These are phyloP conservation scores for Tragelaphus imberbis DNA, from an alignment of 2,113 vertebrate species.

Conservation along the genomic window DNA sequence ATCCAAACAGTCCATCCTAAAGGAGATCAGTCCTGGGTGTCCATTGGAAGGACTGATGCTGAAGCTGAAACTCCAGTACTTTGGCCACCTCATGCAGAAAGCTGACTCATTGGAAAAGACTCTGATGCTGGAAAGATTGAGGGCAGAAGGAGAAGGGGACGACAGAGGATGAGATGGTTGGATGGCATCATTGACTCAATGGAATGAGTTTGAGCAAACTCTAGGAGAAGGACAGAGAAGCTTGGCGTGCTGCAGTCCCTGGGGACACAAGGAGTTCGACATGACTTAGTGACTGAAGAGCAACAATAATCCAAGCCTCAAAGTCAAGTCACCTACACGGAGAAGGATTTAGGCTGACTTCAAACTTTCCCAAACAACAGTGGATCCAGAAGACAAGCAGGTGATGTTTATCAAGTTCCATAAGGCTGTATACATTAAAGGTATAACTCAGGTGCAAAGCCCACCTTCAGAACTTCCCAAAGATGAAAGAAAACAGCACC, in stretches of 20 bases:
- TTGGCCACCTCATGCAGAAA: background rate
- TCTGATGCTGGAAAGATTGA: background rate
- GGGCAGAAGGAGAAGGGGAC: background rate
- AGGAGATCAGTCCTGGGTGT: background rate
- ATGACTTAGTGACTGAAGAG: background rate
- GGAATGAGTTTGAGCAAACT: background rate
- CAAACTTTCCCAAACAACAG: background rate
- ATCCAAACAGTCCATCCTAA: no score
- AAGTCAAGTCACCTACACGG: background rate
- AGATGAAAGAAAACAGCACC: background rate
- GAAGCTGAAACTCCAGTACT: background rate
- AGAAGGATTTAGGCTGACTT: background rate
- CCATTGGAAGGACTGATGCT: background rate
- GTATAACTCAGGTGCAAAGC: background rate
- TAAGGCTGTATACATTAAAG: background rate
- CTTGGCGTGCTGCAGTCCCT: background rate
- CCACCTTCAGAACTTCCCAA: background rate
- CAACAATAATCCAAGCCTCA: background rate
- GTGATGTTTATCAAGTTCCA: background rate
- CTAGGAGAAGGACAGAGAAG: background rate
- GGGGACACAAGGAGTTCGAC: background rate
- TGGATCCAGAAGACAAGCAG: background rate
- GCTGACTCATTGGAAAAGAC: background rate
- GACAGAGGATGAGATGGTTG: background rate
- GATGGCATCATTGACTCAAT: background rate